A percentile compares a stretch with the other conserved stretches of the same genome.
phyloP scores from a whole-genome alignment of 2,888 invertebrate genomes.

The Zaprionus obscuricornis region DNA sequence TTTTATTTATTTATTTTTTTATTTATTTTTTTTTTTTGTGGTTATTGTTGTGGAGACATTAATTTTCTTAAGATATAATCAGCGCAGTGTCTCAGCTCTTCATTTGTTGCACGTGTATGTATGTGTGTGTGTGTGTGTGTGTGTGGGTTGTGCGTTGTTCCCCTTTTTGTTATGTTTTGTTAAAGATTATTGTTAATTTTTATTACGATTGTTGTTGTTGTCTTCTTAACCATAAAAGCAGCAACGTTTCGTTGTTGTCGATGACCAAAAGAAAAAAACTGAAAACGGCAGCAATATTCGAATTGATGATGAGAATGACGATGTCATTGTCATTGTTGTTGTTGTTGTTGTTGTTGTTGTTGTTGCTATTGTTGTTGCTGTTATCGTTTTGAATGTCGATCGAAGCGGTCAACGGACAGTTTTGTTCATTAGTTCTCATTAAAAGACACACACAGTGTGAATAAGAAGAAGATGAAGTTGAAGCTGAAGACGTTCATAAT shows the following conservation, averaged over 20 bases:
- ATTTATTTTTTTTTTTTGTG: too few relatives aligned
- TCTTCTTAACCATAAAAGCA: constrained; percentile 37
- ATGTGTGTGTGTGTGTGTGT: too few relatives aligned
- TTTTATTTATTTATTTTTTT: too few relatives aligned
- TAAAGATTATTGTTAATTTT: constrained; percentile 40
- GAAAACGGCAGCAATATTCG: constrained; percentile 34
- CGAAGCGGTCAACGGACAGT: constrained; percentile 24
- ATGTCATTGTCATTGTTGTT: constrained; percentile 1
- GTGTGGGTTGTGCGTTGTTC: constrained; percentile 35
- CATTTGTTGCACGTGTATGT: constrained; percentile 12
- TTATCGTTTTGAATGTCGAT: constrained; percentile 1
- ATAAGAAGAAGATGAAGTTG: too few relatives aligned
- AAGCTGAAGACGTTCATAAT: too few relatives aligned
- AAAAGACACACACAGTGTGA: constrained; percentile 39
- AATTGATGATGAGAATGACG: background rate
- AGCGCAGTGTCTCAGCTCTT: too few relatives aligned
- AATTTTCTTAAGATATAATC: too few relatives aligned
- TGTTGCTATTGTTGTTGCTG: too few relatives aligned
- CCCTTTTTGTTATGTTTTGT: constrained; percentile 13
- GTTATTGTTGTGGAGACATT: too few relatives aligned
- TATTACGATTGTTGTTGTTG: too few relatives aligned
- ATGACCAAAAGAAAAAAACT: background rate
- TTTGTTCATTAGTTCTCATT: constrained; percentile 60
- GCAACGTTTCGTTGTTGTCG: too few relatives aligned
- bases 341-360: background rate